phyloP scores from a whole-genome alignment of 2,797 vertebrate species.

The Manis javanica region DNA sequence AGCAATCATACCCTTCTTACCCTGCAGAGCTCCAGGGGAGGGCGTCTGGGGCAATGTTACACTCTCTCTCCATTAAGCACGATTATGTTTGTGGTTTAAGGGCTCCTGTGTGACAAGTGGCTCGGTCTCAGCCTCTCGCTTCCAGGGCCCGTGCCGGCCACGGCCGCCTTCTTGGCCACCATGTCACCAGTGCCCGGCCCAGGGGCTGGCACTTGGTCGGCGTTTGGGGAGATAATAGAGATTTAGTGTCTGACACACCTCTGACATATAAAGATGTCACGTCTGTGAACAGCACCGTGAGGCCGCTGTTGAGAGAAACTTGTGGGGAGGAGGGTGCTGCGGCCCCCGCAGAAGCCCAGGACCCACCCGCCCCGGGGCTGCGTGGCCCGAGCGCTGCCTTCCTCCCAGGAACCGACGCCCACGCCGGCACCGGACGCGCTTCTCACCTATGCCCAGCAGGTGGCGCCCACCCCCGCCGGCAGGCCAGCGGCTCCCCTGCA shows the following conservation, averaged over 20 bases:
- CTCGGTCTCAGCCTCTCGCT: not conserved
- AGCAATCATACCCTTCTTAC: not conserved
- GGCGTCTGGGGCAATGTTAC: accelerated
- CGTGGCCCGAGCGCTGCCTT: accelerated
- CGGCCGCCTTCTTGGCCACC: accelerated
- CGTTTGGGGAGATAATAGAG: not conserved
- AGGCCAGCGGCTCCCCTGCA: accelerated
- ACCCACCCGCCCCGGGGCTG: not conserved
- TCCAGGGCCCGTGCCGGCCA: not conserved
- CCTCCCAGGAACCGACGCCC: accelerated
- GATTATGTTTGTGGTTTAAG: accelerated
- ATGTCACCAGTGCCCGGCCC: not conserved
- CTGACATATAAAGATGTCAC: not conserved
- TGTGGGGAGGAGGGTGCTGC: not conserved
- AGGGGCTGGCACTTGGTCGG: accelerated
- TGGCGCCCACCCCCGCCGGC: not conserved
- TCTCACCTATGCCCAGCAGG: slow-evolving; percentile 33
- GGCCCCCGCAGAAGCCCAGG: accelerated
- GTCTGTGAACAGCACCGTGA: not conserved
- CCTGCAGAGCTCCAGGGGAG: not conserved
- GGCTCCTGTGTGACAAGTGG: not conserved
- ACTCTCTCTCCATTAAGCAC: accelerated
- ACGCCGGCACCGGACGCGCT: not conserved
- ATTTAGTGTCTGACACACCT: not conserved
- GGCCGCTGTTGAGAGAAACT: not conserved